Evolutionary conservation across 2,113 vertebrate genomes (phyloP).

Genomic region (Dendropsophus ebraccatus): DNA sequence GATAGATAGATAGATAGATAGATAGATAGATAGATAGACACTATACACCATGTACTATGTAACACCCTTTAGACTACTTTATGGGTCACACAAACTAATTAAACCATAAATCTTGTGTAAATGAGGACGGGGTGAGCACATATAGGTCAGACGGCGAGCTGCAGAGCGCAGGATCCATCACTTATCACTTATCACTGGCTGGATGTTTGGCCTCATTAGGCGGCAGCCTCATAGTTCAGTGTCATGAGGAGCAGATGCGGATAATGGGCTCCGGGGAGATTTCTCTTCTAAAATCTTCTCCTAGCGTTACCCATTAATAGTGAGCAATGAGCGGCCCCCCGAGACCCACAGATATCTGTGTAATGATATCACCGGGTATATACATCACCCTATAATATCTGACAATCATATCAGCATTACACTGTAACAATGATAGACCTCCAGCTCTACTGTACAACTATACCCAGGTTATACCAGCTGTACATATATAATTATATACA

Average conservation of each 20-base stretch:
- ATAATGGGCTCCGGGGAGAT: background rate
- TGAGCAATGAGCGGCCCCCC: background rate
- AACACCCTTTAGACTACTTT: background rate
- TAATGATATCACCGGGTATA: background rate
- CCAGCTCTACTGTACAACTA: background rate
- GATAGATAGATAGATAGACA: background rate
- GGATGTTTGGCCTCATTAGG: constrained; percentile 27
- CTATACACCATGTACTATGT: background rate
- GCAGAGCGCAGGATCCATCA: background rate
- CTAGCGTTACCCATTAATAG: background rate
- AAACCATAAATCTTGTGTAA: background rate
- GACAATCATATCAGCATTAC: background rate
- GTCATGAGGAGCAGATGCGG: background rate
- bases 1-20: constrained; percentile 9
- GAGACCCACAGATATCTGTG: background rate
- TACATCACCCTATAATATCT: background rate
- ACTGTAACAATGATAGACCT: too few species aligned
- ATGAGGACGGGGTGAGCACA: background rate
- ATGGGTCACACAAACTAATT: background rate
- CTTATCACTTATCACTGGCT: background rate
- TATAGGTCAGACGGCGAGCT: background rate
- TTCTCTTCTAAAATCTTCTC: background rate
- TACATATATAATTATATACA: background rate
- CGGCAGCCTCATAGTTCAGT: constrained; percentile 12
- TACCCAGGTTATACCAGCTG: background rate